Evolutionary conservation across 2,888 invertebrate species (phyloP), one percentile per base, ranked within the genome.

Genomic region (Poecilobothrus nobilitatus): DNA sequence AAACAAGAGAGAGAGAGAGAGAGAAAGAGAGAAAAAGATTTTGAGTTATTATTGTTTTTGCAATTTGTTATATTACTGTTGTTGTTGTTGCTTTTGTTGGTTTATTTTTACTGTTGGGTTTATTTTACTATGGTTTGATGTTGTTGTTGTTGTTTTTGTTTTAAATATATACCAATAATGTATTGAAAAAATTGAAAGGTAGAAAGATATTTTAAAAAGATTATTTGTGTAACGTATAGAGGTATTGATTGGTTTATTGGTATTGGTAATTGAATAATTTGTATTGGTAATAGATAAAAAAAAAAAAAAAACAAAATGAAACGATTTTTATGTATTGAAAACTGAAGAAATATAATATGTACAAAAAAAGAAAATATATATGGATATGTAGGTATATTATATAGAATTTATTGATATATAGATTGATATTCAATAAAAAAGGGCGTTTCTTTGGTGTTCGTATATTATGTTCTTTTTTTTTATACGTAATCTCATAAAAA

Each of bases 181-280:
- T 53, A 18, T 53, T 53, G n/a, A 53, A 53, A 12, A n/a, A 53
- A 18, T 53, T 53, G 53, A 53, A 53, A 53, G 53, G 53, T 53
- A 53, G 6, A 53, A 53, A 53, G 9, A 53, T 53, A n/a, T 53
- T 37, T 37, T 7, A 37, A 37, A 37, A 37, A 37, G 37, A 37
- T 10, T 37, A 37, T 37, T 37, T 37, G 8, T 37, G 27, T 27
- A 27, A 53, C 15, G 15, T 53, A 53, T 18, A 53, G 6, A 44
- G 12, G 15, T 53, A 53, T 53, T 53, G 53, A 53, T 53, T 53
- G 53, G 53, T 53, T 53, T 53, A 53, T 53, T 53, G 53, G 53
- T 53, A 53, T 53, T 53, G 18, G 53, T 53, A 53, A 53, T 53
- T 53, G 53, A 18, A n/a, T n/a, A n/a, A 18, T 53, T 41, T 15